Evolutionary conservation across 2,888 invertebrate species (phyloP).

Genomic region (Drosophila meridionalis): DNA sequence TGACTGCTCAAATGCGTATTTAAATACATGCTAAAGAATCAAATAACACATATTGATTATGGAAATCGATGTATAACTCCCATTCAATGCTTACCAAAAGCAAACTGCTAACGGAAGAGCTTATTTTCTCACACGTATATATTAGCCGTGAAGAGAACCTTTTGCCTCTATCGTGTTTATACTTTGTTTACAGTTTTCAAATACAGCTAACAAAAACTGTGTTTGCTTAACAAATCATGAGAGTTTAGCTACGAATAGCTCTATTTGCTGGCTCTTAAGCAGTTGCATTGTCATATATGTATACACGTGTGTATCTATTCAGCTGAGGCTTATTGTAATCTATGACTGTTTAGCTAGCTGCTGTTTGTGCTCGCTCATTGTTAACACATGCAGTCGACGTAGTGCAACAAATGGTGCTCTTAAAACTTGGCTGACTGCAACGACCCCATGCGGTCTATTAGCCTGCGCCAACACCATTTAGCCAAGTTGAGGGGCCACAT

Average conservation of each 20-base stretch:
- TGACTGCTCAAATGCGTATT: neutral
- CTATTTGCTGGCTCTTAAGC: constrained; percentile 7
- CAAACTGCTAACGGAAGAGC: constrained; percentile 4
- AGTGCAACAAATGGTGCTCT: constrained; percentile 8
- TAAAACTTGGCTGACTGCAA: constrained; percentile 21
- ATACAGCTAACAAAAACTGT: constrained; percentile 1
- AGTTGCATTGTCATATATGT: constrained; percentile 12
- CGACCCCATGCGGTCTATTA: constrained; percentile 70
- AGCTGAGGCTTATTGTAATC: constrained; percentile 12
- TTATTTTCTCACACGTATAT: constrained; percentile 7
- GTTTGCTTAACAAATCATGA: constrained; percentile 11
- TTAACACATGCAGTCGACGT: constrained; percentile 21
- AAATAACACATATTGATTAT: neutral
- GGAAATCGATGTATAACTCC: neutral
- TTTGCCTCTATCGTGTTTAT: neutral
- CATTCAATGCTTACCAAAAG: neutral
- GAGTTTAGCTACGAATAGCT: constrained; percentile 21
- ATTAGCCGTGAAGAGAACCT: neutral
- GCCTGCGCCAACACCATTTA: constrained; percentile 68
- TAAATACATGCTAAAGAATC: neutral
- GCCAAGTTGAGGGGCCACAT: constrained; percentile 56
- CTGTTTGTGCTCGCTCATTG: constrained; percentile 20
- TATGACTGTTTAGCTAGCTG: constrained; percentile 10
- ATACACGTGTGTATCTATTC: neutral
- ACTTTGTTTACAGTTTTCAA: constrained; percentile 12